Evolutionary conservation across 2,797 vertebrate genomes (phyloP).

Genomic region (Falco naumanni): DNA sequence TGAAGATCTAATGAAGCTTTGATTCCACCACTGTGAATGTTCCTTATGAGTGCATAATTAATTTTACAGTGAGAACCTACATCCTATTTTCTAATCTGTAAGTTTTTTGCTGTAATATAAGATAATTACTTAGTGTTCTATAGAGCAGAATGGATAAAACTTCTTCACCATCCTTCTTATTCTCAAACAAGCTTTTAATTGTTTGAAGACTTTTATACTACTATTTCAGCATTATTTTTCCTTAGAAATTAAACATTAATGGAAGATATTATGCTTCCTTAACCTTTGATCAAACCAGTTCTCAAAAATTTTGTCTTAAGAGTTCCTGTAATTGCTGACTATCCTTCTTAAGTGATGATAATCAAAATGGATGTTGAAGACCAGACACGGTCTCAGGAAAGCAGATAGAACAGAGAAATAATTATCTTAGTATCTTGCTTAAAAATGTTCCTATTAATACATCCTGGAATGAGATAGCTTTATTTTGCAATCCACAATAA

Average conservation of each 20-base stretch:
- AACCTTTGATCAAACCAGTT: neutral
- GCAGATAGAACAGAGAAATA: neutral
- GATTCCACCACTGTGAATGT: neutral
- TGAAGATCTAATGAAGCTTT: neutral
- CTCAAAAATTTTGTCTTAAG: neutral
- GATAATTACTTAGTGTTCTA: neutral
- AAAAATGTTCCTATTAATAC: neutral
- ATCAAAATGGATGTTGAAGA: neutral
- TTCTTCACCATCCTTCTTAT: neutral
- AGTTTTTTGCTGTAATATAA: neutral
- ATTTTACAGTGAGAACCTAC: neutral
- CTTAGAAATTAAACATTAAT: neutral
- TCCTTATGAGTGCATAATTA: neutral
- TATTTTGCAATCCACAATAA: neutral
- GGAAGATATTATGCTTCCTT: neutral
- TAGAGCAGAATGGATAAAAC: neutral
- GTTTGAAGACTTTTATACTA: neutral
- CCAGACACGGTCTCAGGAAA: neutral
- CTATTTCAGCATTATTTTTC: neutral
- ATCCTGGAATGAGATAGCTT: neutral
- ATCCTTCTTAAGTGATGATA: neutral
- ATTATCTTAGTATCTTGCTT: neutral
- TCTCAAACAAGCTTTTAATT: neutral
- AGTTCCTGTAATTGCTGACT: neutral
- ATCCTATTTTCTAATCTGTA: neutral